Evolutionary conservation across 2,113 vertebrate genomes (phyloP).

Genomic region (Grus americana): DNA sequence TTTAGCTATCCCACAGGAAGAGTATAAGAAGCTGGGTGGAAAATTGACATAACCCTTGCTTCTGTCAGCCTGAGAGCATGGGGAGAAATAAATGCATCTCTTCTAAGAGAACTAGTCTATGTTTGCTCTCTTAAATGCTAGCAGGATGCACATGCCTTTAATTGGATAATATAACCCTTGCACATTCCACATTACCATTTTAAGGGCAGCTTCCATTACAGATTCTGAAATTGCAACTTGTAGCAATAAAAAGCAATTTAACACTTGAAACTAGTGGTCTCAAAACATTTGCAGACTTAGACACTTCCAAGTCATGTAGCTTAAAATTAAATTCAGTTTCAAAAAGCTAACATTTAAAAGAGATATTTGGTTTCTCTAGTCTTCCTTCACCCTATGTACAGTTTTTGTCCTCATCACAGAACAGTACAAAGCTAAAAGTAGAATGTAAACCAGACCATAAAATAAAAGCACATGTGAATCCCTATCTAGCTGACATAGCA

Average conservation of each 20-base stretch:
- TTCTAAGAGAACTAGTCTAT: neutral
- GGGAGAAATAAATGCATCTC: neutral
- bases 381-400: neutral
- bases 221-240: neutral
- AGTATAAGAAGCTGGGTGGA: neutral
- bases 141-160: neutral
- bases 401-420: neutral
- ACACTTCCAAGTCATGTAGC: neutral
- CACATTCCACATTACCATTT: neutral
- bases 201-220: neutral
- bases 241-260: slow-evolving; percentile 6
- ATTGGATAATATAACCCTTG: neutral
- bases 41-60: neutral
- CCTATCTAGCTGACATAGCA: neutral
- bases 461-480: neutral
- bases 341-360: neutral
- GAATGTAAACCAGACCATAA: neutral
- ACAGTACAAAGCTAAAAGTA: neutral
- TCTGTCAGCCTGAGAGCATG: neutral
- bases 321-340: neutral
- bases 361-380: neutral
- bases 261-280: neutral
- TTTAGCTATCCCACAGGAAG: neutral
- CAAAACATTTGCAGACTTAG: neutral
- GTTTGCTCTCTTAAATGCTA: neutral